Percentiles rank a stretch among this genome's conserved stretches.
phyloP scores from a whole-genome alignment of 2,797 vertebrate species.

The Neosilurus mollespiculum region DNA sequence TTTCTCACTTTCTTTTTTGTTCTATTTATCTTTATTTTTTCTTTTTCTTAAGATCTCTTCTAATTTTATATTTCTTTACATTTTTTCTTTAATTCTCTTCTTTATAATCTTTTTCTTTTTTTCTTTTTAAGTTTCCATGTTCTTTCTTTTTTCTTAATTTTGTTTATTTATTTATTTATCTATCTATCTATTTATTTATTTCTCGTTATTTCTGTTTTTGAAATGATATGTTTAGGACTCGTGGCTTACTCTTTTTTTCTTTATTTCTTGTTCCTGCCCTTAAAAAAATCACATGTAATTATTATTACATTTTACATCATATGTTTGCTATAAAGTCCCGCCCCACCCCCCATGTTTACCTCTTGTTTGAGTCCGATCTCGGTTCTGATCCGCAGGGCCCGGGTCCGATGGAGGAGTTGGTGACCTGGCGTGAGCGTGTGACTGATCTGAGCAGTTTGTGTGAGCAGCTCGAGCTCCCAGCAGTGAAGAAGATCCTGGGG shows the following conservation, averaged over 20 bases:
- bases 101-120: too few species aligned
- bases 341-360: not conserved
- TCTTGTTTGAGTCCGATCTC: not conserved
- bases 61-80: too few species aligned
- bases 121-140: not conserved
- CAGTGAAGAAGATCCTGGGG: conserved; percentile 79
- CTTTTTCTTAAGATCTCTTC: not conserved
- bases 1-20: too few species aligned
- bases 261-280: not conserved
- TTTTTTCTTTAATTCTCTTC: too few species aligned
- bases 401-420: conserved; percentile 83
- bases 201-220: too few species aligned
- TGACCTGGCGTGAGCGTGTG: conserved; percentile 83
- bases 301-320: not conserved
- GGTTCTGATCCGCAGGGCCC: conserved; percentile 69
- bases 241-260: not conserved
- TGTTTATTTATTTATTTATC: too few species aligned
- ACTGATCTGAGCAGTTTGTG: conserved; percentile 76
- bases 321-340: not conserved
- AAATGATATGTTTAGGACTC: too few species aligned
- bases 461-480: conserved; percentile 80
- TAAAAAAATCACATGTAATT: not conserved
- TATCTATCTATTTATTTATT: too few species aligned
- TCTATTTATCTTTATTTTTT: not conserved
- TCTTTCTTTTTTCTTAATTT: too few species aligned